These are phyloP conservation scores for Etheostoma nigrum DNA, from an alignment of 2,797 vertebrate genomes.

Conservation along the genomic window DNA sequence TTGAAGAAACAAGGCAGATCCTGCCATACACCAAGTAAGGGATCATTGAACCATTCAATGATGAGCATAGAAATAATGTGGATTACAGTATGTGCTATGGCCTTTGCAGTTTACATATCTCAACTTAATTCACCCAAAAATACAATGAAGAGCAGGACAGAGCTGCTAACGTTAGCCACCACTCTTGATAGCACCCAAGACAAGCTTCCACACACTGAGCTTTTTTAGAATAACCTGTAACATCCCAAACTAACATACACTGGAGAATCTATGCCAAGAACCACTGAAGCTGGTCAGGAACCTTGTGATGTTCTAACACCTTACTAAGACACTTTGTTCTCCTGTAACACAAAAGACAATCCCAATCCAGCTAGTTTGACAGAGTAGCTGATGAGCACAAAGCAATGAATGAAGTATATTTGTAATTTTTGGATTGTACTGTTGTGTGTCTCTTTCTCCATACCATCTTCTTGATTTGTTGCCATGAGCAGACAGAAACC, in stretches of 20 bases:
- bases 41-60: neutral
- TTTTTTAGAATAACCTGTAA: no score
- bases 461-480: constrained; percentile 17
- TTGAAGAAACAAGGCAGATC: neutral
- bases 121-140: neutral
- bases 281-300: neutral
- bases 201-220: neutral
- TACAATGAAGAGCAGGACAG: neutral
- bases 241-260: no score
- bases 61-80: neutral
- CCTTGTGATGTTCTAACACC: no score
- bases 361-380: neutral
- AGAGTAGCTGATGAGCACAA: neutral
- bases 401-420: neutral
- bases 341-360: neutral
- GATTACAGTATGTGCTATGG: neutral
- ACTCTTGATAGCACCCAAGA: neutral
- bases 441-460: neutral
- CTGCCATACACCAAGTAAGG: neutral
- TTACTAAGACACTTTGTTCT: neutral
- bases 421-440: neutral
- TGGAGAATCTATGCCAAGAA: neutral
- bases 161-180: neutral
- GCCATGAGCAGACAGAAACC: constrained; percentile 40
- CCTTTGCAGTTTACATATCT: neutral